These are phyloP conservation scores for Psittacara wagleri DNA, from an alignment of 2,113 vertebrate species.

Conservation along the genomic window DNA sequence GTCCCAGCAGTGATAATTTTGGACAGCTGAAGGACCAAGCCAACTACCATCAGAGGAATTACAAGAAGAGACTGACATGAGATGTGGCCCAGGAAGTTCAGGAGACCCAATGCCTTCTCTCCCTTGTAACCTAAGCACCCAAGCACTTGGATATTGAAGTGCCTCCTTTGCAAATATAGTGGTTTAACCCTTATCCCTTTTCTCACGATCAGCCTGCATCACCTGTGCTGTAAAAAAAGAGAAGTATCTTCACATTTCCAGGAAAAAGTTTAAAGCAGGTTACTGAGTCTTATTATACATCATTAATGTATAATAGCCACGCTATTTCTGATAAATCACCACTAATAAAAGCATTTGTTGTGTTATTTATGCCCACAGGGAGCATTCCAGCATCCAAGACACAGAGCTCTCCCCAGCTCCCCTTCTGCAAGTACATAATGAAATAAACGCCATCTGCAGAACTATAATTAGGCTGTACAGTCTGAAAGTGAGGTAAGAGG, in stretches of 20 bases:
- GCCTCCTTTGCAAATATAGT: background rate
- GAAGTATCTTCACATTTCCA: background rate
- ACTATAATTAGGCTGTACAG: background rate
- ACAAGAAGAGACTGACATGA: background rate
- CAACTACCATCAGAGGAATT: background rate
- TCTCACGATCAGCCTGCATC: background rate
- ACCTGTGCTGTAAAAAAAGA: background rate
- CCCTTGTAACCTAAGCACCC: background rate
- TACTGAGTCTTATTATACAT: background rate
- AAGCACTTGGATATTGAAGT: background rate
- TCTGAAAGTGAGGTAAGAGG: background rate
- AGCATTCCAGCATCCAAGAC: background rate
- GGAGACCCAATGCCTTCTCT: background rate
- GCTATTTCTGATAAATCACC: background rate
- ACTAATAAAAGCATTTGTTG: background rate
- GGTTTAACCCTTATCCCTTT: background rate
- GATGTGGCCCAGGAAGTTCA: background rate
- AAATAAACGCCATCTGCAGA: conserved; percentile 12
- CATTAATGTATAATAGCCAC: background rate
- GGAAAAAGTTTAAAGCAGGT: background rate
- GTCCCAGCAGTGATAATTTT: background rate
- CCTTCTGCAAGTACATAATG: background rate
- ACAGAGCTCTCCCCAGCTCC: background rate
- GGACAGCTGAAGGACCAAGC: background rate
- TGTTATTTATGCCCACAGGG: background rate